phyloP scores from a whole-genome alignment of 2,797 vertebrate genomes.

The Lacerta agilis region DNA sequence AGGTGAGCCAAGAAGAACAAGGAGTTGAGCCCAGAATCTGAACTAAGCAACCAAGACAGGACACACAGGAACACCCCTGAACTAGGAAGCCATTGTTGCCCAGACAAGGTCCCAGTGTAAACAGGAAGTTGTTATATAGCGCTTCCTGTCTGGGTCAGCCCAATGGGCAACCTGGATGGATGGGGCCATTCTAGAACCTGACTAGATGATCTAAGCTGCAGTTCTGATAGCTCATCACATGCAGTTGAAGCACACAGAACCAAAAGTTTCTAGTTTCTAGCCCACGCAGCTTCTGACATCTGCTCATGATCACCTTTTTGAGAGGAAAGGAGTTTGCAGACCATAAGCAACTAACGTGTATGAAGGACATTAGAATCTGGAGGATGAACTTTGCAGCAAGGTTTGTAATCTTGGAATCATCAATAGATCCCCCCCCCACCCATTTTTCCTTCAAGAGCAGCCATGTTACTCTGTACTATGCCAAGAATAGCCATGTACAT shows the following conservation, averaged over 20 bases:
- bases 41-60: background rate
- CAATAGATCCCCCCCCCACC: background rate
- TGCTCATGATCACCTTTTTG: background rate
- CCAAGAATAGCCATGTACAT: background rate
- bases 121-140: background rate
- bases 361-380: background rate
- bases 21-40: background rate
- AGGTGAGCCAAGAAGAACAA: background rate
- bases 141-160: background rate
- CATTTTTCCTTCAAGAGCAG: slow-evolving; percentile 7
- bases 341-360: background rate
- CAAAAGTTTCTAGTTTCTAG: background rate
- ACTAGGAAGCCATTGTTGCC: background rate
- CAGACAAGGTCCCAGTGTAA: background rate
- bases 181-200: background rate
- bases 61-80: background rate
- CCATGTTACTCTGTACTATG: background rate
- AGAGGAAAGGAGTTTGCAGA: background rate
- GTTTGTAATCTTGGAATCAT: background rate
- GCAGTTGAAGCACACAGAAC: background rate
- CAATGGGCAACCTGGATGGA: background rate
- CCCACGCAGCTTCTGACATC: background rate
- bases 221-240: background rate
- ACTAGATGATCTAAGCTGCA: background rate
- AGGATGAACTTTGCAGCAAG: background rate